Evolutionary conservation across 1,140 invertebrate genomes (phyloP), one percentile per base, ranked within the genome.

Genomic region (Bombus polaris): DNA sequence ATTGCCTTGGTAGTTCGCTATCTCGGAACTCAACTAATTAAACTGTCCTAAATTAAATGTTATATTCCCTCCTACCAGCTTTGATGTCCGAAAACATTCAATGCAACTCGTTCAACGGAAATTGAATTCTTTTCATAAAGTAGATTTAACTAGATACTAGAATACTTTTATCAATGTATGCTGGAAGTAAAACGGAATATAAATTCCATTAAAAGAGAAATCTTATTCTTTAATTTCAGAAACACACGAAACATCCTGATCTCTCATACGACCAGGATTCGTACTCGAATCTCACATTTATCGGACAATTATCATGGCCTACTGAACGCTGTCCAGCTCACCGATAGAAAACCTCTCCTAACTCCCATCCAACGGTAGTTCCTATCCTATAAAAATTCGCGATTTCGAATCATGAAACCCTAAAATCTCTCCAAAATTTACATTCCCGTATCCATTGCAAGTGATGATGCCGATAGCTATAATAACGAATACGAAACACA

Each of bases 11-110:
- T 37, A 22, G 35, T 39, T 39, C 25, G 35, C 76, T 81, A 32
- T 79, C 47, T 79, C 53, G 42, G 25, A 71, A 81, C 72, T 74
- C 42, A 66, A 78, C 42, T 89, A 89, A 89, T 88, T 86, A 83
- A 89, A 88, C 77, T 86, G 28, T 66, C 47, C 42, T 37, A 76
- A 65, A 83, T 83, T 71, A 71, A 83, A 88, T 65, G 22, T 75
- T 44, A 59, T 86, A 78, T 53, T 44, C 65, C 13, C 18, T 3
- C 2, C 10, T 22, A 25, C 22, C 13, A 22, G n/a, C 75, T 25
- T 73, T 62, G 47, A 68, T 47, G 13, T 13, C 65, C 37, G 68
- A 39, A 53, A 37, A 42, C 28, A 59, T 59, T 28, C 57, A 28
- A 53, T 22, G 47, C 47, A 53, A 53, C 47, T 53, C 6, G 47